Conservation (phyloP, 2,888 invertebrate genomes). For the Polymixis lichenea region DNA sequence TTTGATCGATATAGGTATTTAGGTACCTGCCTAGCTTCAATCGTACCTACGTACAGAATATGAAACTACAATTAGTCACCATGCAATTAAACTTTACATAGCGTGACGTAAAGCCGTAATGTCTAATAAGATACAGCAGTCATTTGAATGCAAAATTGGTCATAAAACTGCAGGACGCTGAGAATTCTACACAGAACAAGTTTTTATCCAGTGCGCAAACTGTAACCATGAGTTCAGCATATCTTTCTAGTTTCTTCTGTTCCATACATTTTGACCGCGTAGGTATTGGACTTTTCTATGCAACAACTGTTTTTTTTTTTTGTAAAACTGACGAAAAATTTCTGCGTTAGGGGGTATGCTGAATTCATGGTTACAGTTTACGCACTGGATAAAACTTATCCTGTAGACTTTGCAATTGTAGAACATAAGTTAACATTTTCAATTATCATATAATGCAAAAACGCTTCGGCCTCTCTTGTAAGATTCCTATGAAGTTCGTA, state of each 20-base stretch:
- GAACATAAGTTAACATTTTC: slow-evolving; percentile 17
- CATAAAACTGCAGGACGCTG: slow-evolving; percentile 15
- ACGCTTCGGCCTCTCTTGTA: not conserved
- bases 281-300: no score
- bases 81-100: slow-evolving; percentile 7
- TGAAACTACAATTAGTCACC: slow-evolving; percentile 20
- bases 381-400: no score
- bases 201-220: no score
- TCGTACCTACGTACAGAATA: not conserved
- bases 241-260: no score
- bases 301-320: no score
- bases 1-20: not conserved
- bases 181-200: no score
- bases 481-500: slow-evolving; percentile 16
- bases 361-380: no score
- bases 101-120: slow-evolving; percentile 27
- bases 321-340: no score
- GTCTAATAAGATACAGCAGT: slow-evolving; percentile 28
- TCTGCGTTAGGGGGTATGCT: no score
- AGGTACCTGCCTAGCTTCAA: not conserved
- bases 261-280: no score
- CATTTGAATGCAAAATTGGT: slow-evolving; percentile 40
- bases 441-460: slow-evolving; percentile 29
- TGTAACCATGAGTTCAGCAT: no score
- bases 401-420: not conserved